These are phyloP conservation scores for Goniozus legneri DNA, from an alignment of 1,140 invertebrate genomes.

Conservation along the genomic window DNA sequence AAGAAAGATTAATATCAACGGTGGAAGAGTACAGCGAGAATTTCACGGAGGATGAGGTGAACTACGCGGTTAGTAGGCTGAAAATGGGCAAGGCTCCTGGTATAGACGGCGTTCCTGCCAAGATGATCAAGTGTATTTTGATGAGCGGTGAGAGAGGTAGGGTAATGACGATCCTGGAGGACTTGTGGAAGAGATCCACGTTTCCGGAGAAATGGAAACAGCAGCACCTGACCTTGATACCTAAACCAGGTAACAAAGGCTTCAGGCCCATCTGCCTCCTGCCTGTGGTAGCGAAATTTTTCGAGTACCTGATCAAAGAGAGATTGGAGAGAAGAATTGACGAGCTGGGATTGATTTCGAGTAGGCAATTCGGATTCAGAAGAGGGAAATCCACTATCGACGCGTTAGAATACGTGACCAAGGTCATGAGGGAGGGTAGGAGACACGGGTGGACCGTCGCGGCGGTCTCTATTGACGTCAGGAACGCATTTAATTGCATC, in stretches of 20 bases:
- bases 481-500: neutral
- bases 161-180: no score
- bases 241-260: no score
- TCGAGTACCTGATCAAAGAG: constrained; percentile 36
- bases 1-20: neutral
- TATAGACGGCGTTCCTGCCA: neutral
- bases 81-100: neutral
- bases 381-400: constrained; percentile 2
- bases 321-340: constrained; percentile 9
- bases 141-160: constrained; percentile 3
- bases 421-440: no score
- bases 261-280: constrained; percentile 46
- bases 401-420: no score
- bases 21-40: neutral
- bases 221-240: no score
- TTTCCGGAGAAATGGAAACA: no score
- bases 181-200: no score
- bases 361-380: constrained; percentile 9
- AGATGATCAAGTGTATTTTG: neutral
- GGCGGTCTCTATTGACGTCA: neutral
- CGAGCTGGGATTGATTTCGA: neutral
- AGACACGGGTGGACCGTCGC: no score
- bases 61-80: neutral
- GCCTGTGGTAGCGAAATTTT: constrained; percentile 38
- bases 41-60: constrained; percentile 2